Evolutionary conservation across 2,113 vertebrate genomes (phyloP).

Genomic region (Esox niger): DNA sequence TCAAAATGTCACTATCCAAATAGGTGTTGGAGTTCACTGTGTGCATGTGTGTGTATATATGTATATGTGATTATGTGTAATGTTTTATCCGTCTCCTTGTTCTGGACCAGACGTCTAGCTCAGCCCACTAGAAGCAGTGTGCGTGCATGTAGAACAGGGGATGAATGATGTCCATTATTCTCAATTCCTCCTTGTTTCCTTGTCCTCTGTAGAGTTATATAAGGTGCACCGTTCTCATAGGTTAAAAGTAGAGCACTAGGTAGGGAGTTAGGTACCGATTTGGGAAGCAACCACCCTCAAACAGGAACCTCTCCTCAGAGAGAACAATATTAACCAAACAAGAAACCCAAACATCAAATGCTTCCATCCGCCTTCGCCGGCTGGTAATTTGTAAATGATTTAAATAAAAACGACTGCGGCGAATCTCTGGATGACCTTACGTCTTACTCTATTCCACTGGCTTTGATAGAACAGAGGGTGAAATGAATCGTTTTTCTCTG

Average conservation of each 20-base stretch:
- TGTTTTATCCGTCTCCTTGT: neutral
- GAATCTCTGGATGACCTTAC: conserved; percentile 2
- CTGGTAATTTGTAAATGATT: conserved; percentile 38
- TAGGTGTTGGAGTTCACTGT: too few relatives aligned
- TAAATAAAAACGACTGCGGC: neutral
- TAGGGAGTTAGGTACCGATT: too few relatives aligned
- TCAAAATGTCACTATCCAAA: too few relatives aligned
- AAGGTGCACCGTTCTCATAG: neutral
- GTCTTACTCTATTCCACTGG: conserved; percentile 16
- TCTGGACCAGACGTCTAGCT: conserved; percentile 25
- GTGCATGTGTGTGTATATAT: neutral
- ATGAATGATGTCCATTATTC: conserved; percentile 67
- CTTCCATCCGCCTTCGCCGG: conserved; percentile 30
- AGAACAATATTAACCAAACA: conserved; percentile 50
- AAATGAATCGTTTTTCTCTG: neutral
- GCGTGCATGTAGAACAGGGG: conserved; percentile 40
- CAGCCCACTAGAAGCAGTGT: conserved; percentile 33
- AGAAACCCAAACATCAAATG: conserved; percentile 41
- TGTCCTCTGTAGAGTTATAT: conserved; percentile 33
- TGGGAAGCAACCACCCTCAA: conserved; percentile 8
- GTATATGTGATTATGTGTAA: conserved; percentile 1
- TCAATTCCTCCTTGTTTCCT: conserved; percentile 13
- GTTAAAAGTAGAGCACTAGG: neutral
- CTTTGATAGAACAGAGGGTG: neutral
- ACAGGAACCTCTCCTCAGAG: conserved; percentile 46